phyloP scores from a whole-genome alignment of 2,888 invertebrate species.

The Drosophila phalerata region DNA sequence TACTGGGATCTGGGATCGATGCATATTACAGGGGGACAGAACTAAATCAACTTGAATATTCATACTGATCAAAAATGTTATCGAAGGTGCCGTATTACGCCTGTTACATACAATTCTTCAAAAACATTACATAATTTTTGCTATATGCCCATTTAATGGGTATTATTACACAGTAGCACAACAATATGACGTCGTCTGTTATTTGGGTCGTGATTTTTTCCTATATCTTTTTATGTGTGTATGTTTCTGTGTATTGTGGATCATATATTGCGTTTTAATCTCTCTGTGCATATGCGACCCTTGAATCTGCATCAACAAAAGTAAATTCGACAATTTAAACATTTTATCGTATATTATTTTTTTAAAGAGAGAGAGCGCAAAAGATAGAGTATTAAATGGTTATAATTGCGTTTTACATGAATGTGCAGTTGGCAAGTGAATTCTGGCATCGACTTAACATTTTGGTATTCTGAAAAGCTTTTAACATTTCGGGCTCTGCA shows the following conservation, averaged over 20 bases:
- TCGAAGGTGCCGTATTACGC: neutral
- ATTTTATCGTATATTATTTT: too few species aligned
- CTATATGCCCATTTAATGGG: too few species aligned
- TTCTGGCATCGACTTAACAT: neutral
- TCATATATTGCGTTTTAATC: conserved; percentile 1
- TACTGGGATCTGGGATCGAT: too few species aligned
- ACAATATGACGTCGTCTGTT: conserved; percentile 45
- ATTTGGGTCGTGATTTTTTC: conserved; percentile 53
- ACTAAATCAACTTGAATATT: neutral
- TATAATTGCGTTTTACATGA: conserved; percentile 35
- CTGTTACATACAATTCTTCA: neutral
- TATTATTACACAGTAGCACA: conserved; percentile 26
- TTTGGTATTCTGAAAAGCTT: conserved; percentile 13
- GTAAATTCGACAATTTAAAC: too few species aligned
- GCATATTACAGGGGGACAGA: neutral
- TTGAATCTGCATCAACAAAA: conserved; percentile 21
- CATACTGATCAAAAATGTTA: neutral
- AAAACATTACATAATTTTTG: neutral
- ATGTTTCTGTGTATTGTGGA: conserved; percentile 17
- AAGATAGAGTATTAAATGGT: conserved; percentile 31
- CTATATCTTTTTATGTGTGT: neutral
- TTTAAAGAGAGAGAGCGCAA: too few species aligned
- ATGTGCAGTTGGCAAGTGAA: conserved; percentile 22
- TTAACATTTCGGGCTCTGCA: too few species aligned
- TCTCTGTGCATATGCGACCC: conserved; percentile 1